Evolutionary conservation across 2,888 invertebrate species (phyloP), one percentile per base, ranked within the genome.

Genomic region (Bellardia bayeri): DNA sequence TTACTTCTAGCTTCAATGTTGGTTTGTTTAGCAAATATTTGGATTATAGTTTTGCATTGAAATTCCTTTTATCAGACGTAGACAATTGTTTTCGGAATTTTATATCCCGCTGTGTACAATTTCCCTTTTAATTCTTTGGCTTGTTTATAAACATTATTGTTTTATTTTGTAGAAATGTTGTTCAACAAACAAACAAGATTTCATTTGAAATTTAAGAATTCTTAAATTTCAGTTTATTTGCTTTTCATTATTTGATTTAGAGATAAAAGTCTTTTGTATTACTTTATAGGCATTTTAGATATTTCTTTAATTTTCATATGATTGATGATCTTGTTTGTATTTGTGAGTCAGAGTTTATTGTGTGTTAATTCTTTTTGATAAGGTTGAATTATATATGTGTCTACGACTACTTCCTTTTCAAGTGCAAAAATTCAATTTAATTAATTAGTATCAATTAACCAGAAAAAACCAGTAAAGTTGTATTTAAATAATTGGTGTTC

Each of bases 71-170:
- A 16, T 9, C 23, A 16, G 1, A 23, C 7, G 30, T 11, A 58
- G 56, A 30, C 1, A 4, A 14, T 54, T 56, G 16, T 56, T 56
- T 4, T 61, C 69, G 23, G 0, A 42, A 6, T 72, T 58, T 76
- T 75, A 82, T 82, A 82, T 82, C 76, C 83, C 74, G 85, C 85
- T 58, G 79, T 16, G 30, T 68, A 13, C 40, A 30, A 69, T 75
- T 74, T 80, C 80, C 51, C 68, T 23, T 85, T 80, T 51, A 45
- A 54, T 40, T 66, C 14, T 45, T 45, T 78, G 5, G 14, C 16
- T 80, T 87, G 81, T 87, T 82, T 78, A 69, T 85, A 85, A 87
- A 87, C 82, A 84, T 87, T 84, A 64, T 87, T 84, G 72, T 74
- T 87, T 64, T 63, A 68, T 72, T 71, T 76, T 68, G 58, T 61